Evolutionary conservation across 2,888 invertebrate species (phyloP), one percentile per base, ranked within the genome.

Genomic region (Stenodema calcarata): DNA sequence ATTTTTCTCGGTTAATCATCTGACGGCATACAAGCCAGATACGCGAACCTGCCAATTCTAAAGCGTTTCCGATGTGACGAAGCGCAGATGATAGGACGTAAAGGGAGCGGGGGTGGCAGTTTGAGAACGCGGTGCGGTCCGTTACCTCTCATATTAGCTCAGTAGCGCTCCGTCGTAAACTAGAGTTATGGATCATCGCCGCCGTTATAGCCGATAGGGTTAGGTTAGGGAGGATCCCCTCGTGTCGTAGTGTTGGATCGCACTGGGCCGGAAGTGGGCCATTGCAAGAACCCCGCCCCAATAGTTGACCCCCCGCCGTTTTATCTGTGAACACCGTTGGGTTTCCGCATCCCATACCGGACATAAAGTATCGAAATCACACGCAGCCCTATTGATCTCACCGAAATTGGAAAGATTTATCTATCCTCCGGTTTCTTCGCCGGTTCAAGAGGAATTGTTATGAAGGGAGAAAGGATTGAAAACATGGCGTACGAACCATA

Each of bases 101-200:
- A 9, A 12, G 47, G 3, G 62, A 4, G 62, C 23, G 27, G 62
- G 18, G 62, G 62, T 0, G 23, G 18, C 54, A 6, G 23, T 62
- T 62, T 62, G 62, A 23, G 62, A 62, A 62, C 62, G 23, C 62
- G 23, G 11, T 23, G 62, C 23, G 62, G 62, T 62, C 62, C 62
- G 78, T 44, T 44, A 78, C 78, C 78, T 78, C 78, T 78, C 78
- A 78, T 78, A 78, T 78, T 78, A 78, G 78, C 78, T 44, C 78
- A 78, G 78, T 41, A 44, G 78, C 44, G 44, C 44, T 18, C 0
- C 42, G 78, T 44, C 78, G 44, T 78, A 78, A 78, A 78, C 23
- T 78, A 44, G 44, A 78, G 41, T 78, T 78, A 78, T 78, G 44
- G 78, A 78, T 78, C 78, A 78, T 44, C 78, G 78, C 42, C 44